Base-by-base conservation (phyloP, 2,113 vertebrate species). In the Eulemur macaco region DNA sequence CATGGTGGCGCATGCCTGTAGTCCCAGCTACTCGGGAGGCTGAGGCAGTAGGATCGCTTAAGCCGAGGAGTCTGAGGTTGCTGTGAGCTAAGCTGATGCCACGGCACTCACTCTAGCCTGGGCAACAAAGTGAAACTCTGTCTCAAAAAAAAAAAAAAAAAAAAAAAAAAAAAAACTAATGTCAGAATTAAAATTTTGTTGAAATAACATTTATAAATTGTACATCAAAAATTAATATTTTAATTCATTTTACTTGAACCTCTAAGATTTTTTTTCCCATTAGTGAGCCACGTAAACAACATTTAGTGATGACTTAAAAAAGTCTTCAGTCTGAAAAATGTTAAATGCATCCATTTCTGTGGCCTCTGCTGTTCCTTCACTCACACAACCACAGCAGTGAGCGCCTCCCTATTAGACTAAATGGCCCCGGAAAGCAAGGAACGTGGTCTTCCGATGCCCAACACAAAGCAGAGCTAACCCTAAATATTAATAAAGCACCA, bases 161-260 rank as follows among this genome's bases (percentile, higher is more conserved):
- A 37, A 37, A 37, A 2, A 37, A 37, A 37, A 37, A 37, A 37
- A 98, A 97, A 92, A 96, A 98, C 58, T 88, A 96, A 98, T 96
- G 95, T 91, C 92, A 92, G 97, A 64, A 98, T 98, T 98, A 98
- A 98, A 98, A 98, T 97, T 97, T 96, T 74, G n/a, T 96, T 81
- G 39, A 68, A 95, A 91, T 86, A 96, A 97, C 45, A 98, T 96
- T 97, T 96, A 96, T 82, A 95, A 97, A 97, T 97, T 97, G 52
- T 96, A 97, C 96, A 98, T 97, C 69, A 97, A 84, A 98, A 98
- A 95, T 97, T 96, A 98, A 87, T 97, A 98, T 97, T 98, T 98
- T 94, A 81, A 0, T 95, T 96, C 93, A 97, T 64, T 94, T 95
- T 89, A 97, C 50, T 68, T 98, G 97, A 96, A 97, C 94, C 78